Evolutionary conservation across 2,888 invertebrate genomes (phyloP).

Genomic region (Sabatieria punctata): DNA sequence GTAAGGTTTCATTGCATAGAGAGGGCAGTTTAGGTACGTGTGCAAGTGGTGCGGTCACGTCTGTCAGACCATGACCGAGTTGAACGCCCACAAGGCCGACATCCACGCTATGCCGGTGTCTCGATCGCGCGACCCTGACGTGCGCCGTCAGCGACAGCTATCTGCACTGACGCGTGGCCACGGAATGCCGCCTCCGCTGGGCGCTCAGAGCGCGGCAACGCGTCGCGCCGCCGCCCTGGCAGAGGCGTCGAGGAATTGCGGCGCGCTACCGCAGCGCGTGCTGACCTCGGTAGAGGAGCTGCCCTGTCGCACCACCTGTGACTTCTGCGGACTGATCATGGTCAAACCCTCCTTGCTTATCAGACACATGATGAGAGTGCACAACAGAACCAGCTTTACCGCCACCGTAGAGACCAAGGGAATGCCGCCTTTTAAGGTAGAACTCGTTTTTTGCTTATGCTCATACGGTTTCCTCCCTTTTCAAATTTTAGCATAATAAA

Average conservation of each 20-base stretch:
- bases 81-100: constrained; percentile 21
- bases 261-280: background rate
- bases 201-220: background rate
- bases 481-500: too few relatives aligned
- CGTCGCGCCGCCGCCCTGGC: constrained; percentile 1
- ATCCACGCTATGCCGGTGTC: constrained; percentile 14
- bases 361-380: constrained; percentile 23
- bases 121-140: background rate
- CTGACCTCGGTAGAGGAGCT: background rate
- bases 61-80: constrained; percentile 16
- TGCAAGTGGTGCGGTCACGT: constrained; percentile 22
- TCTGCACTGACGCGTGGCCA: background rate
- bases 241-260: background rate
- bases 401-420: constrained; percentile 15
- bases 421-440: constrained; percentile 1
- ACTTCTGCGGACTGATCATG: constrained; percentile 20
- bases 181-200: background rate
- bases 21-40: constrained; percentile 19
- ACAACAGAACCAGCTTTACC: constrained; percentile 16
- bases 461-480: background rate
- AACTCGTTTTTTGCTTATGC: background rate
- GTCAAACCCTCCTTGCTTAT: constrained; percentile 20
- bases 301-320: constrained; percentile 17
- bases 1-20: too few relatives aligned
- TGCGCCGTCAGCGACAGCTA: background rate